Evolutionary conservation across 2,888 invertebrate genomes (phyloP), one percentile per base, ranked within the genome.

Genomic region (Sphinx pinastri): DNA sequence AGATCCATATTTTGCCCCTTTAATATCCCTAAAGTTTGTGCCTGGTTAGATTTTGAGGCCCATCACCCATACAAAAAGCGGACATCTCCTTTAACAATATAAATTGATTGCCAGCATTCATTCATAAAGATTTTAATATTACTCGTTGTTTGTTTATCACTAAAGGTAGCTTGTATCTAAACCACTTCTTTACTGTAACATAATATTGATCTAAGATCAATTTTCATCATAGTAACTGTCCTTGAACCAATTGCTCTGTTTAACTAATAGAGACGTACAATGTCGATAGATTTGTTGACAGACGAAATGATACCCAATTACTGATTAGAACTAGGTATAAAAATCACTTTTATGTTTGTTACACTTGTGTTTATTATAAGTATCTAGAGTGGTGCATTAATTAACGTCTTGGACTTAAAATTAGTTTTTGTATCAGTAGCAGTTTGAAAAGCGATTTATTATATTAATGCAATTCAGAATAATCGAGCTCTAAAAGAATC

Each of bases 241-340:
- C 49, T 63, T 63, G 63, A 11, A 49, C 47, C 63, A 63, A 63
- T 63, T 63, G 63, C 16, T 47, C 16, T 45, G 7, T 31, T 14
- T 14, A 16, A 31, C 19, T 45, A 49, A 58, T 57, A 47, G 55
- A 49, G 19, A 49, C 47, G 47, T 63, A 16, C 60, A 63, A 47
- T 63, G 45, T 63, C 47, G 60, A 63, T 47, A 11, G 14, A 49
- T 49, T 59, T 14, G 38, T 16, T 60, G 45, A 60, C 19, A 63
- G 5, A 47, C 19, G 5, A 47, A 25, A 49, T 49, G n/a, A 6
- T 25, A 59, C 38, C 14, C 38, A 45, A 60, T 47, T 16, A 19
- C 19, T 16, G 31, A 45, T 60, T 45, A 45, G 10, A n/a, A 45
- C 16, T 16, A 14, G 47, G n/a, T n/a, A n/a, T n/a, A n/a, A 60